Base-by-base conservation (phyloP, 2,113 vertebrate genomes). In the Rhegmatorhina hoffmannsi region DNA sequence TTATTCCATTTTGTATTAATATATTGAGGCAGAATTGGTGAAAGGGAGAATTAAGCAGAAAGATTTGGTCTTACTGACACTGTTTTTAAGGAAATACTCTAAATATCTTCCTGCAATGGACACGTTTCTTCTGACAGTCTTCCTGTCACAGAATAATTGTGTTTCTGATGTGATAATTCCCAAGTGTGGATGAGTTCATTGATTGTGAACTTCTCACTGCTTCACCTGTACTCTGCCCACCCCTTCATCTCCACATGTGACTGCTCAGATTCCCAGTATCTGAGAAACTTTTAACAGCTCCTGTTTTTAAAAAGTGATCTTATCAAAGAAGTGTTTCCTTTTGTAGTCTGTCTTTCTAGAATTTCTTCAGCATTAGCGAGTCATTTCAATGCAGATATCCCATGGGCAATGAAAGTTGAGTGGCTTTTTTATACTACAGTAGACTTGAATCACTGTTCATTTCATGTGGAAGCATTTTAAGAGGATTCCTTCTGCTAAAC, bases 1-100 rank as follows among this genome's bases (percentile, higher is more conserved):
- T 79, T 91, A 73, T 88, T 88, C 77, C 50, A 69, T 84, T 49
- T 72, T 89, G 13, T 29, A 78, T 90, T 92, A 84, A 79, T 68
- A 69, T 84, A 10, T 26, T 49, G 89, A 94, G 87, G 73, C 44
- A 66, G 66, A 83, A 58, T 15, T 72, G 56, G 17, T 92, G 53
- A 91, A 91, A 82, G 33, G 33, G 4, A 55, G 58, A 89, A 84
- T 87, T 72, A 64, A 84, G 31, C 49, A 53, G 34, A 52, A 86
- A 73, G 29, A 79, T 64, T 67, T 0, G 0, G 31, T 87, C 56
- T 84, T 87, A 52, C n/a, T 84, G 56, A 53, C 24, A 26, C 21
- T 23, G 8, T 28, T 69, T 78, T 40, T 31, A 20, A 47, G 33
- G 55, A 74, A 89, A 31, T 68, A 82, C 43, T 89, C 31, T 56